Conservation (phyloP, 2,888 invertebrate genomes). For the Eupeodes latifasciatus region DNA sequence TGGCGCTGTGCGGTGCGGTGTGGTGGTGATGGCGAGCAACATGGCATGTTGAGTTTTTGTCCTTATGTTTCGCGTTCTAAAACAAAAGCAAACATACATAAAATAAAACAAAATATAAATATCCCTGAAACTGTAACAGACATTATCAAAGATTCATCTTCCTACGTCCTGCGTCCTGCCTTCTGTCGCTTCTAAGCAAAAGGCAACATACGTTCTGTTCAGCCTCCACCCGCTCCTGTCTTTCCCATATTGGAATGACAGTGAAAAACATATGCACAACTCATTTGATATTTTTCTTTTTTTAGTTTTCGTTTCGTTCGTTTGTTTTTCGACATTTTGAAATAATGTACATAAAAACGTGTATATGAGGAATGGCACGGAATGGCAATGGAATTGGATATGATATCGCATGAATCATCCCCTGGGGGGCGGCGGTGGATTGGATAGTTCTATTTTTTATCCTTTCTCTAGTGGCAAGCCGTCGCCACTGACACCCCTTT, state of each 20-base stretch:
- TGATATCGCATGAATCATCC: constrained; percentile 71
- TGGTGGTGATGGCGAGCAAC: constrained; percentile 12
- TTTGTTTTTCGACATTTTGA: constrained; percentile 9
- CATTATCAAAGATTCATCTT: constrained; percentile 69
- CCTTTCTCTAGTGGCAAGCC: constrained; percentile 60
- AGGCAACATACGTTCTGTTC: neutral
- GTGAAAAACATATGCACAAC: constrained; percentile 65
- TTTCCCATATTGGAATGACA: constrained; percentile 16
- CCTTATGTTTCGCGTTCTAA: constrained; percentile 27
- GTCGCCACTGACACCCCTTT: constrained; percentile 62
- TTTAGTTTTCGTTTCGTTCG: neutral
- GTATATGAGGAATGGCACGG: constrained; percentile 43
- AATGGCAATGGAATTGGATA: constrained; percentile 75
- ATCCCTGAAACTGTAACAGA: constrained; percentile 67
- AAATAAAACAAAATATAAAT: constrained; percentile 12
- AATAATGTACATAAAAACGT: constrained; percentile 2
- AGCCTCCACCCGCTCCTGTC: neutral
- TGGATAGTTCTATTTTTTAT: constrained; percentile 47
- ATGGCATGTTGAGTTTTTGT: constrained; percentile 35
- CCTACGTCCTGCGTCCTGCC: constrained; percentile 11
- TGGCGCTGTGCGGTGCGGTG: no score
- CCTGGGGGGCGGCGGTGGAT: constrained; percentile 37
- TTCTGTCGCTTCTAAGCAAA: constrained; percentile 4
- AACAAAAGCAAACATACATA: constrained; percentile 10
- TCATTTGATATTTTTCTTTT: constrained; percentile 53